These are phyloP conservation scores for Lytechinus variegatus DNA, from an alignment of 35 echinoderm and acorn worm species.

Conservation along the genomic window DNA sequence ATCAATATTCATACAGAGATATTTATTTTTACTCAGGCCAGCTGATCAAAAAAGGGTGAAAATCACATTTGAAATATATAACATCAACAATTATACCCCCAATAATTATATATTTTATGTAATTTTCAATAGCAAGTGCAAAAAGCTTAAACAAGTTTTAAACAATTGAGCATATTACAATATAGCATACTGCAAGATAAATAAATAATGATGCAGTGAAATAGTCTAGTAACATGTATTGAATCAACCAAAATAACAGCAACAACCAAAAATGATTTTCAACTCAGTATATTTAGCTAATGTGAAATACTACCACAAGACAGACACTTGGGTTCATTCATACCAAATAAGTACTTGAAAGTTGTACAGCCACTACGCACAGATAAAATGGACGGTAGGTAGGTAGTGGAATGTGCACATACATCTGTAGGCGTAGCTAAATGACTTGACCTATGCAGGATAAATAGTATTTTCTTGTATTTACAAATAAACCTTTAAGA, in stretches of 20 bases:
- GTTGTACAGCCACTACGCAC: not conserved
- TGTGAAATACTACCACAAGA: not conserved
- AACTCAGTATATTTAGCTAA: not conserved
- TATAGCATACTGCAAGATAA: too few species aligned
- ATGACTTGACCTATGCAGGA: not conserved
- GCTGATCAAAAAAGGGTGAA: not conserved
- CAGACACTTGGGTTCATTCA: not conserved
- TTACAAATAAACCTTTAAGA: not conserved
- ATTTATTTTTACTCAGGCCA: not conserved
- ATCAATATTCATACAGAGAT: not conserved
- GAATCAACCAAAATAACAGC: too few species aligned
- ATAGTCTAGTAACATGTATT: too few species aligned
- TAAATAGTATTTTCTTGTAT: not conserved
- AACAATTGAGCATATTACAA: too few species aligned
- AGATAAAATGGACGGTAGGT: not conserved
- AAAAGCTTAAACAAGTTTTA: too few species aligned
- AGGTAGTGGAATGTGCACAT: not conserved
- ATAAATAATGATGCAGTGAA: too few species aligned
- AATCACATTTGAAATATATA: too few species aligned
- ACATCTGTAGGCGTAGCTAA: not conserved
- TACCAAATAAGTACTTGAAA: not conserved
- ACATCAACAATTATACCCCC: too few species aligned
- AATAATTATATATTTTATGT: too few species aligned
- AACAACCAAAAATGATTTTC: not conserved
- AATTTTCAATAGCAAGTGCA: too few species aligned